phyloP scores from a whole-genome alignment of 2,888 invertebrate species.

The Cryptophagus acutangulus region DNA sequence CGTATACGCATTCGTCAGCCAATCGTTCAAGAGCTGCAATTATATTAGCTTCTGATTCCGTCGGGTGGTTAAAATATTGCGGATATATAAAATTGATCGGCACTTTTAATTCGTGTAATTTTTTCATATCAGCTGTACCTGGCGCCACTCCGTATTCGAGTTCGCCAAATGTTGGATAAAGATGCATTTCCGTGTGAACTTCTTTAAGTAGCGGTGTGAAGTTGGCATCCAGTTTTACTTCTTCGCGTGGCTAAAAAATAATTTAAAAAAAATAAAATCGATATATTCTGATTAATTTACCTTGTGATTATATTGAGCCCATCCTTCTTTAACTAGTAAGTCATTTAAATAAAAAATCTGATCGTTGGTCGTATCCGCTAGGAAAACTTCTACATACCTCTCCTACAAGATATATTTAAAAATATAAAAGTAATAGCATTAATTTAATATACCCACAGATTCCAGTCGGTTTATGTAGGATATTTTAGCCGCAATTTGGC shows the following conservation, averaged over 20 bases:
- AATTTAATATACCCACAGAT: conserved; percentile 2
- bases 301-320: conserved; percentile 44
- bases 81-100: conserved; percentile 29
- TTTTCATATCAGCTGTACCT: conserved; percentile 31
- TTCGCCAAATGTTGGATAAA: conserved; percentile 53
- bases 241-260: background rate
- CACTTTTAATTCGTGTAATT: conserved; percentile 18
- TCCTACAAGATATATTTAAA: conserved; percentile 16
- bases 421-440: conserved; percentile 2
- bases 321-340: conserved; percentile 49
- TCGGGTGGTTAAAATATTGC: conserved; percentile 28
- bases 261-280: too few relatives aligned
- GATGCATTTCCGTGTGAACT: conserved; percentile 45
- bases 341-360: conserved; percentile 51
- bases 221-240: background rate
- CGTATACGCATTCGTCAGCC: too few relatives aligned
- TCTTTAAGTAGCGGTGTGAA: background rate
- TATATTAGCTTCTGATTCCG: too few relatives aligned
- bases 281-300: too few relatives aligned
- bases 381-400: conserved; percentile 40
- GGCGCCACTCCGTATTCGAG: conserved; percentile 49
- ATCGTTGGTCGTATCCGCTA: conserved; percentile 51
- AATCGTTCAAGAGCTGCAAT: too few relatives aligned
- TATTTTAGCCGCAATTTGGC: conserved; percentile 46
- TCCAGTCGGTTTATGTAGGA: conserved; percentile 32